phyloP scores from a whole-genome alignment of 2,888 invertebrate species.

The Notodonta ziczac region DNA sequence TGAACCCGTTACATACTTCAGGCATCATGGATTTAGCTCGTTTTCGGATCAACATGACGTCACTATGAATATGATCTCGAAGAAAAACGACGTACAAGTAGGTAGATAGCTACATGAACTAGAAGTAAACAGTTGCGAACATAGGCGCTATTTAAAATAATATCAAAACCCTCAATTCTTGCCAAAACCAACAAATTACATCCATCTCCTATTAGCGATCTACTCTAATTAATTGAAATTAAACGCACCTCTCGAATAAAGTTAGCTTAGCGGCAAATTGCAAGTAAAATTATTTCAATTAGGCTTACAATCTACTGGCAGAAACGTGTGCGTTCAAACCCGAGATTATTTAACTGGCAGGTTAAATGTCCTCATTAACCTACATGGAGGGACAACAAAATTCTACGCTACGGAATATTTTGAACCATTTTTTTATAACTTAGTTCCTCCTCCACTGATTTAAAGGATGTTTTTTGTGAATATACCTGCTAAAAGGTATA shows the following conservation, averaged over 20 bases:
- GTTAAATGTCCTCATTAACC: constrained; percentile 31
- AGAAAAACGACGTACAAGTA: too few relatives aligned
- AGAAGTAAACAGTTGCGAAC: neutral
- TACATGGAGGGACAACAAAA: constrained; percentile 11
- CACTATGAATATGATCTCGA: too few relatives aligned
- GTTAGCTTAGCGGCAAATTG: neutral
- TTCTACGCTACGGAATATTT: neutral
- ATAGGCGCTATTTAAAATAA: neutral
- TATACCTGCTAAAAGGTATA: too few relatives aligned
- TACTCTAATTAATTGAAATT: neutral
- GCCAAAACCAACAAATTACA: neutral
- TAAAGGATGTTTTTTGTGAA: too few relatives aligned
- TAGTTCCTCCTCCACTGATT: too few relatives aligned
- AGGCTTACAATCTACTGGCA: neutral
- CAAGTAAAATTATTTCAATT: constrained; percentile 2
- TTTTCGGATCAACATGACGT: too few relatives aligned
- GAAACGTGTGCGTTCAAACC: constrained; percentile 1
- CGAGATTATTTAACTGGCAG: constrained; percentile 8
- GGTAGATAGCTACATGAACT: too few relatives aligned
- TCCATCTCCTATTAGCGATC: neutral
- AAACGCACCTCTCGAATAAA: neutral
- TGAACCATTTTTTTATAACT: too few relatives aligned
- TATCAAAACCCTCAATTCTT: neutral
- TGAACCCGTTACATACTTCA: neutral
- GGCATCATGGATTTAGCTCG: too few relatives aligned